phyloP scores from a whole-genome alignment of 2,888 invertebrate genomes.

The Alcis repandata region DNA sequence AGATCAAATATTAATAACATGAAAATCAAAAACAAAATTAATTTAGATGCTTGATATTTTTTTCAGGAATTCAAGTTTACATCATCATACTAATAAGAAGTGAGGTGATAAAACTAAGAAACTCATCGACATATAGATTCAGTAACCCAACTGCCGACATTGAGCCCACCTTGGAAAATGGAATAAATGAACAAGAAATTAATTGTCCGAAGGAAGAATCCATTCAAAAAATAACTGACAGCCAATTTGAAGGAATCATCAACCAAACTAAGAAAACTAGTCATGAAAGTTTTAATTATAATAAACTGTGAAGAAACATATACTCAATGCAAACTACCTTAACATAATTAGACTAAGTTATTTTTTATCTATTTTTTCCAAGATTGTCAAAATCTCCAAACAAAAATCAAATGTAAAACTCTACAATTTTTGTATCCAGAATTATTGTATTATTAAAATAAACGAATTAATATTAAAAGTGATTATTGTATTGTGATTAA shows the following conservation, averaged over 20 bases:
- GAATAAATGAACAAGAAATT: not conserved
- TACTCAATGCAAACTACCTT: too few species aligned
- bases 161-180: not conserved
- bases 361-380: too few species aligned
- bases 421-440: too few species aligned
- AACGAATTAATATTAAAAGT: too few species aligned
- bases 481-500: too few species aligned
- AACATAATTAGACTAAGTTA: too few species aligned
- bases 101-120: not conserved
- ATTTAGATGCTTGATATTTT: too few species aligned
- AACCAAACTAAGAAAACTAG: not conserved
- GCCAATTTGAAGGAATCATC: conserved; percentile 6
- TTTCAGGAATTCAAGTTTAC: conserved; percentile 8
- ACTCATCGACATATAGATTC: not conserved
- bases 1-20: too few species aligned
- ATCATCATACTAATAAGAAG: not conserved
- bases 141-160: not conserved
- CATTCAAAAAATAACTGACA: not conserved
- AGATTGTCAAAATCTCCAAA: too few species aligned
- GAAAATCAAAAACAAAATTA: too few species aligned
- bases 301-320: not conserved
- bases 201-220: not conserved
- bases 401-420: too few species aligned
- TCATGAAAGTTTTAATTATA: not conserved
- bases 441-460: too few species aligned